Base-by-base conservation (phyloP, 2,888 invertebrate genomes). In the Drosophila aldrichi region DNA sequence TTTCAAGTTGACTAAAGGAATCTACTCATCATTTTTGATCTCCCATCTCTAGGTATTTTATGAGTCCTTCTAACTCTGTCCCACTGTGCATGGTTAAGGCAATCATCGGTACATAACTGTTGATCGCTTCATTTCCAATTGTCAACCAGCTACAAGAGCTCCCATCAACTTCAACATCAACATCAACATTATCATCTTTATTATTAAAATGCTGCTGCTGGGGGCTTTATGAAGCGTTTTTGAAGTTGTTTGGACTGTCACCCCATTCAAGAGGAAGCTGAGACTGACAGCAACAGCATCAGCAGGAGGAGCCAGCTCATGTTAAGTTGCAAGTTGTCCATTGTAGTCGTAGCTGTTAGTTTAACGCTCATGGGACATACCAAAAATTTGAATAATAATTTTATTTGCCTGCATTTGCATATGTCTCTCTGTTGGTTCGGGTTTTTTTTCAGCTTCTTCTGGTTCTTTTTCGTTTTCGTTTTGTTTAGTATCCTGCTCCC, bases 311-410 rank as follows among this genome's bases (percentile, higher is more conserved):
- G 48, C 58, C 29, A 52, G 51, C 57, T 48, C 48, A 78, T 64
- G 64, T 38, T 62, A 55, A 68, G 72, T 68, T 75, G 77, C 82
- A 70, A 79, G 83, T 73, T 78, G 83, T 74, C 64, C 86, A 79
- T 79, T 79, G 79, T 76, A 66, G 64, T 79, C 66, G 43, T 62
- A 71, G 87, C 89, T 84, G 84, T 89, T 84, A 83, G 87, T 89
- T 84, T 89, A 89, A 89, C 89, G 88, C 85, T 88, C 85, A 77
- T 82, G 86, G 85, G 88, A 82, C 81, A 82, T 79, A 79, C 77
- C 78, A 82, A 80, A 89, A 88, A 89, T 89, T 83, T 89, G 88
- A 89, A 89, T 88, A 88, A 88, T 88, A 85, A 88, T 88, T 88
- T 86, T 88, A 88, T 86, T 88, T 89, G 88, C 76, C 76, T 75